Evolutionary conservation across 2,888 invertebrate genomes (phyloP), one percentile per base, ranked within the genome.

Genomic region (Leptinotarsa tumamoca): DNA sequence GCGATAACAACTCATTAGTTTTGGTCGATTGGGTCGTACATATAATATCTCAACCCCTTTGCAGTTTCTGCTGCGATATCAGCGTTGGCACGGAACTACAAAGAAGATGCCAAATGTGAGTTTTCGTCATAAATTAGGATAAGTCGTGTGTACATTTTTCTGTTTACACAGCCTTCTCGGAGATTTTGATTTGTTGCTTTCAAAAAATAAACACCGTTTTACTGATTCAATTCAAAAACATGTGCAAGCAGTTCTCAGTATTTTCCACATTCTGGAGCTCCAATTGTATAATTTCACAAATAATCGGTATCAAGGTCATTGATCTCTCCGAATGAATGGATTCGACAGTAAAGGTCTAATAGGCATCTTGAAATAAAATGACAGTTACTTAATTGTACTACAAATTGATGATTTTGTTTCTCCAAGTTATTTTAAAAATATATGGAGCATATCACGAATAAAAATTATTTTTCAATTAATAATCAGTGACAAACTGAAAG

Each of bases 31-130:
- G 43, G 63, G 63, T 63, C 63, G 63, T 63, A 33, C 33, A 63
- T 33, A n/a, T 43, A n/a, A 33, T n/a, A 33, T 33, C 63, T 63
- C 63, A 52, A 43, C 72, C 73, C 61, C 71, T 68, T 76, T 74
- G 70, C 71, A 71, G 71, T 69, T 72, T 72, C 75, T 72, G 72
- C 66, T 58, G 70, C 66, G 70, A 23, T 67, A 76, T 74, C 73
- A 76, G 63, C 71, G 68, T 78, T 79, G 79, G 79, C 79, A 79
- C 71, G 67, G 52, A 74, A 77, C 74, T 58, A 23, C 74, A 68
- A 74, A 68, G 70, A 71, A 74, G 74, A 73, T 79, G 79, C 79
- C 79, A 79, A 79, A 76, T 79, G 74, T 68, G 66, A 23, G 76
- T 67, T 74, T 73, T 71, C 71, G 71, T 54, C 73, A 78, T 79